phyloP scores from a whole-genome alignment of 1,140 invertebrate species.

The Dermatophagoides farinae region DNA sequence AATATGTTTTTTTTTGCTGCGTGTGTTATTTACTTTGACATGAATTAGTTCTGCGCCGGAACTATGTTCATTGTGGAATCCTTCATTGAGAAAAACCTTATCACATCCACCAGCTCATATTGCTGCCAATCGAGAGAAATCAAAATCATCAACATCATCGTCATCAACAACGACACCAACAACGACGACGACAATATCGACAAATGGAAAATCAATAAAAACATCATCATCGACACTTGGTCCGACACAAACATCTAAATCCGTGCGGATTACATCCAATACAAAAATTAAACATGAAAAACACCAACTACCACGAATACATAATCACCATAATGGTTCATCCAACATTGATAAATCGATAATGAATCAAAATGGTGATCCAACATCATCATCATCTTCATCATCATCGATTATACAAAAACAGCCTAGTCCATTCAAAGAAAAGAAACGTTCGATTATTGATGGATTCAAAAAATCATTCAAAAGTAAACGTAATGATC shows the following conservation, averaged over 20 bases:
- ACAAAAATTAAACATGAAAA: conserved; percentile 15
- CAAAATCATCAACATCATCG: background rate
- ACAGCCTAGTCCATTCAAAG: background rate
- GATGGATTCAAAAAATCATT: conserved; percentile 5
- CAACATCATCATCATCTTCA: background rate
- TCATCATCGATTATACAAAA: background rate
- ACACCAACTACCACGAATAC: background rate
- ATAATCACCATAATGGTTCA: background rate
- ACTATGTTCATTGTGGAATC: conserved; percentile 24
- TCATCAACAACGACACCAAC: conserved; percentile 20
- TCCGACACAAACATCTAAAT: conserved; percentile 20
- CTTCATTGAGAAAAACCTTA: conserved; percentile 28
- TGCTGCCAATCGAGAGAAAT: conserved; percentile 13
- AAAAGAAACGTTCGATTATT: background rate
- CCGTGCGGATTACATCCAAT: conserved; percentile 16
- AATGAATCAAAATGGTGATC: background rate
- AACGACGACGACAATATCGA: conserved; percentile 15
- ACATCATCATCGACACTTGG: conserved; percentile 5
- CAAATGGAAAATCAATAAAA: background rate
- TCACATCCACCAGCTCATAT: conserved; percentile 24
- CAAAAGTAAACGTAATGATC: background rate
- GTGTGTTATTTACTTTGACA: too few species aligned
- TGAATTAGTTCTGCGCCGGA: conserved; percentile 30
- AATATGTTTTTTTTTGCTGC: too few species aligned
- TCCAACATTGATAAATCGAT: background rate